These are phyloP conservation scores for Morpho achilles DNA, from an alignment of 2,888 invertebrate species.

Conservation along the genomic window DNA sequence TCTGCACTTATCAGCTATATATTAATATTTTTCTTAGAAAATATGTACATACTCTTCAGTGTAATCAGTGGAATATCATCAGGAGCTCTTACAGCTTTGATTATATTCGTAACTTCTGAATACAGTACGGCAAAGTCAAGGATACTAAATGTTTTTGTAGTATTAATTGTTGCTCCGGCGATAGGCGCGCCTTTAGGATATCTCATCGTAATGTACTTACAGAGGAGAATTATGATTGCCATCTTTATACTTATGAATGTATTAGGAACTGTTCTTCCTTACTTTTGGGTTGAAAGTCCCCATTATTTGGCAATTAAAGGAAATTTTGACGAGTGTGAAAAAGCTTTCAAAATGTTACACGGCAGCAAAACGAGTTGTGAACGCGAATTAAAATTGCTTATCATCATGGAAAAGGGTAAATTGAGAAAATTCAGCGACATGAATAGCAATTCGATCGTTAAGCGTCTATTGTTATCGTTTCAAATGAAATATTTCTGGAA, in stretches of 20 bases:
- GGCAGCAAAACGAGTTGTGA: too few species aligned
- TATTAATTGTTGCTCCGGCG: conserved; percentile 22
- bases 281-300: too few species aligned
- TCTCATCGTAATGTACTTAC: conserved; percentile 15
- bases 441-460: neutral
- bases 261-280: too few species aligned
- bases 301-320: too few species aligned
- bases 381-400: too few species aligned
- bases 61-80: too few species aligned
- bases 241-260: too few species aligned
- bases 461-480: conserved; percentile 14
- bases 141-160: conserved; percentile 14
- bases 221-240: conserved; percentile 24
- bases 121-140: conserved; percentile 15
- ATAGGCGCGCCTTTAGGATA: conserved; percentile 22
- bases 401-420: too few species aligned
- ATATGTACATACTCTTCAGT: conserved; percentile 15
- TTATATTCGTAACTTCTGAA: too few species aligned
- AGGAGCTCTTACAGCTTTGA: too few species aligned
- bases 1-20: conserved; percentile 21
- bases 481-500: conserved; percentile 24
- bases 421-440: neutral
- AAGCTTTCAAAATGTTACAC: too few species aligned
- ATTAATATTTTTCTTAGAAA: conserved; percentile 16
- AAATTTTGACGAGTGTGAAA: too few species aligned